phyloP scores from a whole-genome alignment of 2,888 invertebrate species.

The Pycnomerus fuliginosus region DNA sequence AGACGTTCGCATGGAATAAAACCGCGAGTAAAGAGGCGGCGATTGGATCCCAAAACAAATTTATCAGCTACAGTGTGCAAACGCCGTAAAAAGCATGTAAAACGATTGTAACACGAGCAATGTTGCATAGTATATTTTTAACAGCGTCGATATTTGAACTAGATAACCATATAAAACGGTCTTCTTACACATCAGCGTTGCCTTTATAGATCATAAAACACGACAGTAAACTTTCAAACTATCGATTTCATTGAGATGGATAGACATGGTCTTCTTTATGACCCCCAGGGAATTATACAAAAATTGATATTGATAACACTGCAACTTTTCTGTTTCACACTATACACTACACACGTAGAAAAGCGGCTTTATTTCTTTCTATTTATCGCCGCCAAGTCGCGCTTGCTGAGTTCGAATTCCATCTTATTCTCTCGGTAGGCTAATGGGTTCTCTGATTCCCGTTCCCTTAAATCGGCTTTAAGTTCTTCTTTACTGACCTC shows the following conservation, averaged over 20 bases:
- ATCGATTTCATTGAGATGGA: slow-evolving; percentile 42
- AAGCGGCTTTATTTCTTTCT: background rate
- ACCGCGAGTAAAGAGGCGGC: no score
- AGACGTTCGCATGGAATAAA: slow-evolving; percentile 4
- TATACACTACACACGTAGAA: background rate
- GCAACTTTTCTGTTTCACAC: background rate
- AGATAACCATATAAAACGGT: slow-evolving; percentile 43
- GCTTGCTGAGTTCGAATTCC: slow-evolving; percentile 41
- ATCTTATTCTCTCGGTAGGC: slow-evolving; percentile 51
- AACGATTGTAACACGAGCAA: slow-evolving; percentile 24
- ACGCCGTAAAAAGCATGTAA: slow-evolving; percentile 27
- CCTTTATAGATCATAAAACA: slow-evolving; percentile 48
- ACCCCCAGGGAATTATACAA: slow-evolving; percentile 27
- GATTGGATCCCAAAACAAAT: no score
- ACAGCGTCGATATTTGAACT: slow-evolving; percentile 29
- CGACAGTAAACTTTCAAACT: slow-evolving; percentile 46
- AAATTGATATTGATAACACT: slow-evolving; percentile 41
- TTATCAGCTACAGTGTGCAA: no score
- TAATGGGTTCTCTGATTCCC: slow-evolving; percentile 54
- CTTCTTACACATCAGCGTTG: slow-evolving; percentile 38
- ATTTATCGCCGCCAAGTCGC: slow-evolving; percentile 16
- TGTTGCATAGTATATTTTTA: slow-evolving; percentile 29
- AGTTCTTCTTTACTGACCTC: slow-evolving; percentile 56
- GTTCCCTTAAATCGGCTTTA: slow-evolving; percentile 52
- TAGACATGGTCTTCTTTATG: slow-evolving; percentile 23